A percentile compares a stretch with the other conserved stretches of the same genome.
Conservation (phyloP, 2,113 vertebrate species). For the Chlorodrepanis virens region DNA sequence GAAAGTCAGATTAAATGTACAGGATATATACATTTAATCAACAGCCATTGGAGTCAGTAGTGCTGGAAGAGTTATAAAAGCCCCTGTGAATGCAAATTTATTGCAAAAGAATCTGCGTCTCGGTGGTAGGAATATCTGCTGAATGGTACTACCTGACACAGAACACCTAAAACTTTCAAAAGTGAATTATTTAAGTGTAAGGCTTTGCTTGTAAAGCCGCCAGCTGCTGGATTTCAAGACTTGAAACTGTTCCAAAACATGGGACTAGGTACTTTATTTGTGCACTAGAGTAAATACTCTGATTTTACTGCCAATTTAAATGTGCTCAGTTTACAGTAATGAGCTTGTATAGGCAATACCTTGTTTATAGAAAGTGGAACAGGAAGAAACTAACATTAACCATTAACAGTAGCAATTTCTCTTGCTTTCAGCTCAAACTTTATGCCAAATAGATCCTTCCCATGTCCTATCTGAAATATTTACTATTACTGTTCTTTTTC, state of each 20-base stretch:
- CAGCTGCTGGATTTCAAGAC: slow-evolving; percentile 84
- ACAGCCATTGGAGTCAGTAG: slow-evolving; percentile 67
- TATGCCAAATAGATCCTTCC: slow-evolving; percentile 57
- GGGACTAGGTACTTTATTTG: slow-evolving; percentile 85
- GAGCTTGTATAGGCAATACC: slow-evolving; percentile 85
- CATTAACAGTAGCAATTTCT: slow-evolving; percentile 80
- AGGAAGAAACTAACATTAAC: slow-evolving; percentile 80
- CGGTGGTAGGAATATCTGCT: slow-evolving; percentile 70
- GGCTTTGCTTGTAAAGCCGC: slow-evolving; percentile 80
- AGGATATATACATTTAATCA: slow-evolving; percentile 77
- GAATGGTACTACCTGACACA: slow-evolving; percentile 89
- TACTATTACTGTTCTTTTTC: not conserved
- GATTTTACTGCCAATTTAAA: slow-evolving; percentile 95
- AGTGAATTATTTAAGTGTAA: slow-evolving; percentile 82
- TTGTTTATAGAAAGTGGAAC: slow-evolving; percentile 80
- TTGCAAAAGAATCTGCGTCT: slow-evolving; percentile 73
- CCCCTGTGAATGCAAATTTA: slow-evolving; percentile 79
- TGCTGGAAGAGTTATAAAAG: slow-evolving; percentile 77
- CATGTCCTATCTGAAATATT: slow-evolving; percentile 12
- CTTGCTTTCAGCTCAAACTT: slow-evolving; percentile 47
- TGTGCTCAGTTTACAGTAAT: slow-evolving; percentile 91
- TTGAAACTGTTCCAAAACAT: slow-evolving; percentile 84
- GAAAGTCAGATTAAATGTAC: slow-evolving; percentile 94
- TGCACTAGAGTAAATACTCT: slow-evolving; percentile 85
- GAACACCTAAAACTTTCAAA: slow-evolving; percentile 79